Evolutionary conservation across 2,888 invertebrate genomes (phyloP).

Genomic region (Myopa testacea): DNA sequence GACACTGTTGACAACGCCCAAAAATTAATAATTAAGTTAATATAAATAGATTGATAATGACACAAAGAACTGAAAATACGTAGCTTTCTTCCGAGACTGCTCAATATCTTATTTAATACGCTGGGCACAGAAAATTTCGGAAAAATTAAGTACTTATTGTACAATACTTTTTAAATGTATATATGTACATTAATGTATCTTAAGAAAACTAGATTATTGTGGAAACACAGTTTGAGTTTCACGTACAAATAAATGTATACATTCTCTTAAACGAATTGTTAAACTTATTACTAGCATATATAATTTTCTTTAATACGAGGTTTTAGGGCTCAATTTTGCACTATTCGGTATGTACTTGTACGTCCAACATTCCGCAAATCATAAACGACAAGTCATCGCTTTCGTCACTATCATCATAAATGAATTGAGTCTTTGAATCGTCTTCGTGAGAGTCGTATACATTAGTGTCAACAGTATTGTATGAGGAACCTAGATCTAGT

Average conservation of each 20-base stretch:
- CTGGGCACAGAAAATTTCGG: no score
- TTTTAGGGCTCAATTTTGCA: not conserved
- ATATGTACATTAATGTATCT: no score
- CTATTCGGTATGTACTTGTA: constrained; percentile 48
- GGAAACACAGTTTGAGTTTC: not conserved
- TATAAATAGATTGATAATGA: no score
- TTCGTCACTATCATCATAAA: constrained; percentile 42
- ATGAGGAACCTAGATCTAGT: constrained; percentile 9
- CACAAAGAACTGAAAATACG: no score
- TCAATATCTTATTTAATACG: no score
- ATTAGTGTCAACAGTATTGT: not conserved
- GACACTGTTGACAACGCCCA: no score
- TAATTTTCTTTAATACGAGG: not conserved
- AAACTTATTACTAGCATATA: not conserved
- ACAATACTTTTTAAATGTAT: no score
- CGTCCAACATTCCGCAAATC: constrained; percentile 60
- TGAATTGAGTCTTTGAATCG: constrained; percentile 27
- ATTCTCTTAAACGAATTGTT: not conserved
- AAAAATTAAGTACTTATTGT: no score
- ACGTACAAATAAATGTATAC: not conserved
- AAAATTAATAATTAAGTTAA: no score
- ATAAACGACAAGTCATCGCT: constrained; percentile 57
- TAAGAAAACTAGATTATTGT: not conserved
- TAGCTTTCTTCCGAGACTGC: no score
- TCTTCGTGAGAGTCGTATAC: not conserved